A percentile compares a stretch with the other conserved stretches of the same genome.
Conservation (phyloP, 2,113 vertebrate genomes). For the Isichthys henryi region DNA sequence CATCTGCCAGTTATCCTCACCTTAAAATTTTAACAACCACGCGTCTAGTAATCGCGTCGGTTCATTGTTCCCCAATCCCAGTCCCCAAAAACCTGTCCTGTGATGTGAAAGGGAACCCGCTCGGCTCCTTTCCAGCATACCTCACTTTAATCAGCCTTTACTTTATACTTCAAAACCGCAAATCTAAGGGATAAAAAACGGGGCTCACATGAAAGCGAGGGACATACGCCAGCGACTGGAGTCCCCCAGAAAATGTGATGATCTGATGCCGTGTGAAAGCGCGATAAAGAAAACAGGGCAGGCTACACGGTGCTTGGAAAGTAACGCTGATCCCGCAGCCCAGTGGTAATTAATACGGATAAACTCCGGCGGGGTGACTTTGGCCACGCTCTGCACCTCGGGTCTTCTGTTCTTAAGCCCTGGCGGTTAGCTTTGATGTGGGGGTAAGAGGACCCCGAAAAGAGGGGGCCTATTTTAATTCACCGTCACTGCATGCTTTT, state of each 20-base stretch:
- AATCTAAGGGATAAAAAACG: conserved; percentile 20
- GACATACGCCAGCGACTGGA: conserved; percentile 35
- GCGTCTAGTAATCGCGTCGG: conserved; percentile 35
- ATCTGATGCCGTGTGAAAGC: conserved; percentile 38
- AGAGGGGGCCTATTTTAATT: conserved; percentile 52
- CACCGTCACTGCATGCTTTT: conserved; percentile 67
- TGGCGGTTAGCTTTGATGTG: conserved; percentile 73
- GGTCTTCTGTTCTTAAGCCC: conserved; percentile 70
- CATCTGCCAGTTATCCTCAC: neutral
- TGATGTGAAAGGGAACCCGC: neutral
- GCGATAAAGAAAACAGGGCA: conserved; percentile 47
- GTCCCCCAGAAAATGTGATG: conserved; percentile 21
- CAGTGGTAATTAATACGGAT: conserved; percentile 63
- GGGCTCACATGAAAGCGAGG: conserved; percentile 30
- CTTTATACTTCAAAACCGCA: conserved; percentile 28
- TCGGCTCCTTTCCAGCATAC: neutral
- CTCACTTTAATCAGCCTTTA: conserved; percentile 12
- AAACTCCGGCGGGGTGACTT: conserved; percentile 62
- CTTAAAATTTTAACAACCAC: conserved; percentile 7
- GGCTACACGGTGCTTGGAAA: conserved; percentile 50
- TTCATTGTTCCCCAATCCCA: neutral
- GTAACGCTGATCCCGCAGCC: conserved; percentile 48
- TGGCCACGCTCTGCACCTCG: conserved; percentile 60
- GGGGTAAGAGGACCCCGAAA: conserved; percentile 53
- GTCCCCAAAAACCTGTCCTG: neutral